A percentile compares a stretch with the other conserved stretches of the same genome.
Evolutionary conservation across 2,113 vertebrate genomes (phyloP).

Genomic region (Cyphomyrus discorhynchus): DNA sequence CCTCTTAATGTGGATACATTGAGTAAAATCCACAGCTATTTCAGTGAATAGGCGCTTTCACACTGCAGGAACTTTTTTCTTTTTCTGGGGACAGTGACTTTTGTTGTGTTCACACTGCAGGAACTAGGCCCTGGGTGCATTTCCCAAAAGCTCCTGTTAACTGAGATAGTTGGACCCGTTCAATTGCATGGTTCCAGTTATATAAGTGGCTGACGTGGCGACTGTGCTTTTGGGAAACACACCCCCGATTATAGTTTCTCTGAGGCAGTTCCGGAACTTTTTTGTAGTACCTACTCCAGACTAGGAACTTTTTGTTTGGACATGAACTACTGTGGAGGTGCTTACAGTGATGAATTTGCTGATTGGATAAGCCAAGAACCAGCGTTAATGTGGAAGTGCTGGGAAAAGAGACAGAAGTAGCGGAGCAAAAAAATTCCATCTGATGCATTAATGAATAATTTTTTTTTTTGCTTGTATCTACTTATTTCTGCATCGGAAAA

Average conservation of each 20-base stretch:
- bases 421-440: not conserved
- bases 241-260: not conserved
- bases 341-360: not conserved
- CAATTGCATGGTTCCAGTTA: not conserved
- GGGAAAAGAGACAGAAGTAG: not conserved
- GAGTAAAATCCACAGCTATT: not conserved
- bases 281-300: not conserved
- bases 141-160: not conserved
- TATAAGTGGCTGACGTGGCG: not conserved
- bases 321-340: not conserved
- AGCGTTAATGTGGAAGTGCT: not conserved
- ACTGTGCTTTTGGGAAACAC: not conserved
- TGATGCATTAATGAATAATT: not conserved
- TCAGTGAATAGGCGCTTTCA: not conserved
- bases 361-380: not conserved
- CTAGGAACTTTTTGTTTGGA: not conserved
- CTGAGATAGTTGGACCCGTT: not conserved
- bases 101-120: not conserved
- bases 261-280: not conserved
- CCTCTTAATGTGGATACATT: not conserved
- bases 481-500: not conserved
- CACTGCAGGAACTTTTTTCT: not conserved
- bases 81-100: not conserved
- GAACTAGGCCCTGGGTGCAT: not conserved
- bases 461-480: too few relatives aligned